Evolutionary conservation across 2,888 invertebrate genomes (phyloP).

Genomic region (Tridacna gigas): DNA sequence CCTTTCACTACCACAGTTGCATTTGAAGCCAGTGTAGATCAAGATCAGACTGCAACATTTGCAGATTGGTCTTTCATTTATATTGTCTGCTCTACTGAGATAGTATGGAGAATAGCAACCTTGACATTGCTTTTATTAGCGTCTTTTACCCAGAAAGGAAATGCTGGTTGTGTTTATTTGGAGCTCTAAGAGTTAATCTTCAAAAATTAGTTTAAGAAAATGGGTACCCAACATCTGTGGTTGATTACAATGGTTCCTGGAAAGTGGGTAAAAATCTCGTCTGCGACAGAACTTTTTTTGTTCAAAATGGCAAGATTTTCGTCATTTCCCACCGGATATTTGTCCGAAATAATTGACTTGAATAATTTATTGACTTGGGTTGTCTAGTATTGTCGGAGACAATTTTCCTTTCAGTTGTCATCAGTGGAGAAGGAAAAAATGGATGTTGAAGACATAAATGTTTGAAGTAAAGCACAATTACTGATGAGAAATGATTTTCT

Average conservation of each 20-base stretch:
- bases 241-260: slow-evolving; percentile 7
- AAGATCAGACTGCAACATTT: not conserved
- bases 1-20: not conserved
- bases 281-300: slow-evolving; percentile 22
- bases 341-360: slow-evolving; percentile 43
- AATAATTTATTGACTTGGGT: slow-evolving; percentile 34
- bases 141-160: not conserved
- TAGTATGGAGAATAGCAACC: no score
- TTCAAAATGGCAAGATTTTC: slow-evolving; percentile 29
- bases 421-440: slow-evolving; percentile 16
- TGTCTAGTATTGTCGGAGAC: slow-evolving; percentile 27
- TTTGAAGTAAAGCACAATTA: slow-evolving; percentile 36
- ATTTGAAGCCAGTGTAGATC: not conserved
- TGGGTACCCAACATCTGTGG: slow-evolving; percentile 24
- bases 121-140: no score
- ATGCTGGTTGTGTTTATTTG: not conserved
- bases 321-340: slow-evolving; percentile 34
- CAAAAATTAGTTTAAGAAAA: not conserved
- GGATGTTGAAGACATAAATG: slow-evolving; percentile 30
- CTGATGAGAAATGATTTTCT: slow-evolving; percentile 27
- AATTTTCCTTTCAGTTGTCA: slow-evolving; percentile 27
- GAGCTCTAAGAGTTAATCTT: not conserved
- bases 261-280: slow-evolving; percentile 16
- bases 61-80: not conserved
- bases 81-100: no score